These are phyloP conservation scores for Syngnathus rostellatus DNA, from an alignment of 2,797 vertebrate genomes.

Conservation along the genomic window DNA sequence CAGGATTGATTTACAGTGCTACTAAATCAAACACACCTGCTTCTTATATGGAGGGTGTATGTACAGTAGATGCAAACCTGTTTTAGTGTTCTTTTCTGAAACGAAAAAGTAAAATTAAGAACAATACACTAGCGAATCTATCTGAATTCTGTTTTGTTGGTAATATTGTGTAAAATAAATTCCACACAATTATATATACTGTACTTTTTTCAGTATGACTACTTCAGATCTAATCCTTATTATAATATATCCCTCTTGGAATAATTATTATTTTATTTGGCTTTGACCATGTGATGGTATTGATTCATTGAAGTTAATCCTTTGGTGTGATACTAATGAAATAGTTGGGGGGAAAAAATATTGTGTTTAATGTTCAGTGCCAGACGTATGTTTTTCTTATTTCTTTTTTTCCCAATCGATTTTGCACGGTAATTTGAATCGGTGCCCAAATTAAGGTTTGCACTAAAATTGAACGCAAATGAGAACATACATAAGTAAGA, in stretches of 20 bases:
- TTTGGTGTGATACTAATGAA: too few relatives aligned
- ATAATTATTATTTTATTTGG: not conserved
- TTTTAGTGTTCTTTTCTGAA: not conserved
- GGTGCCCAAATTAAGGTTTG: too few relatives aligned
- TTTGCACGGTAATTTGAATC: too few relatives aligned
- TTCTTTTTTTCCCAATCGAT: too few relatives aligned
- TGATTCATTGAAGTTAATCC: too few relatives aligned
- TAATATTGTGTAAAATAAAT: not conserved
- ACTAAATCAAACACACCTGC: slow-evolving; percentile 34
- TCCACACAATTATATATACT: not conserved
- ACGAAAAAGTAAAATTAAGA: not conserved
- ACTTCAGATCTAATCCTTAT: not conserved
- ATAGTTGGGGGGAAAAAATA: too few relatives aligned
- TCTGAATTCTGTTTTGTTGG: not conserved
- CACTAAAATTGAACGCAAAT: too few relatives aligned
- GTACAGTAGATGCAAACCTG: not conserved
- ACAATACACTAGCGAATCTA: not conserved
- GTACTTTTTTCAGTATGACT: not conserved
- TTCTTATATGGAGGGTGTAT: slow-evolving; percentile 1
- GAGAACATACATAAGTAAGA: too few relatives aligned
- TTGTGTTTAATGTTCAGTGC: too few relatives aligned
- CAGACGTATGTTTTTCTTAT: too few relatives aligned
- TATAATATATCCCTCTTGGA: not conserved
- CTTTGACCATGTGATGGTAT: too few relatives aligned
- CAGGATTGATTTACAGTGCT: slow-evolving; percentile 6